Base-by-base conservation (phyloP, 2,113 vertebrate genomes). In the Todiramphus saurophagus region DNA sequence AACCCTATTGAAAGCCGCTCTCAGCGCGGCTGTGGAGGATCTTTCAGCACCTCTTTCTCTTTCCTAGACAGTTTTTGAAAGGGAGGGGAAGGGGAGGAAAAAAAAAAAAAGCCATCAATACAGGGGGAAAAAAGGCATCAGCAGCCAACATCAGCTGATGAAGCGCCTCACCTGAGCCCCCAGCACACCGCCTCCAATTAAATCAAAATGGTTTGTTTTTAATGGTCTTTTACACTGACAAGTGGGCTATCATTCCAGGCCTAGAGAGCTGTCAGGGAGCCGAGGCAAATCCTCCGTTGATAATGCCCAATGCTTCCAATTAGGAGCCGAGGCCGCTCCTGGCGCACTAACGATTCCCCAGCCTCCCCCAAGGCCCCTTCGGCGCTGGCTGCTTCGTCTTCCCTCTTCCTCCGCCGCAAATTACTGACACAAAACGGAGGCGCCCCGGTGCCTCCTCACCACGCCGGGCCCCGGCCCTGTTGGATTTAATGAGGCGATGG, bases 291-390 rank as follows among this genome's bases (percentile, higher is more conserved):
- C 98, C 99, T 99, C 98, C 97, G 99, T 98, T 99, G 99, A 99
- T 99, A 99, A 99, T 99, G 99, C 99, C 99, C 99, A 99, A 99
- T 98, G 99, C 99, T 99, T 99, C 99, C 99, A 99, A 99, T 99
- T 99, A 99, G 99, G 98, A 98, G 98, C 98, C 97, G 98, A 33
- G 98, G 98, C 97, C 97, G 98, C 99, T 99, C 98, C 99, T 98
- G 98, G 98, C 95, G 98, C 98, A 98, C 98, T 98, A 98, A 99
- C 99, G 98, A 99, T 99, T 98, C 98, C 99, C 98, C 98, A 97
- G 98, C 98, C 98, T 93, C 98, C 98, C 98, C 97, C 97, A 96
- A 90, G 98, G 97, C 98, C 99, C 98, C 98, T 96, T 97, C 97
- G 98, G 97, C 98, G 76, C 66, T 51, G 96, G 96, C 97, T 96